These are phyloP conservation scores for Anodontia alba DNA, from an alignment of 2,888 invertebrate genomes.

Conservation along the genomic window DNA sequence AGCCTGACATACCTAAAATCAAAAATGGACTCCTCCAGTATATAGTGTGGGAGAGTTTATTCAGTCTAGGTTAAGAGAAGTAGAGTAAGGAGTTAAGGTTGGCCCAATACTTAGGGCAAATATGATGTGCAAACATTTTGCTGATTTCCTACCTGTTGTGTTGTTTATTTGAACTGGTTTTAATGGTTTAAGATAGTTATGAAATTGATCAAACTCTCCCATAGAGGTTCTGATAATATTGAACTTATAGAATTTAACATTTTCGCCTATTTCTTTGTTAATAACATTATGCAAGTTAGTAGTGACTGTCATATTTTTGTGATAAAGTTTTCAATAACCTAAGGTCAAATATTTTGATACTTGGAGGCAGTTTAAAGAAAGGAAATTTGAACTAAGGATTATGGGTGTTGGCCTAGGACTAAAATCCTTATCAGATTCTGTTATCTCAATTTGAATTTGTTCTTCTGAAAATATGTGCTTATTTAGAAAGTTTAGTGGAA, in stretches of 20 bases:
- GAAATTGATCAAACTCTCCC: background rate
- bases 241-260: too few species aligned
- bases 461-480: too few species aligned
- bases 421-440: too few species aligned
- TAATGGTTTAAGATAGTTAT: background rate
- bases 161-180: background rate
- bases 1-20: too few species aligned
- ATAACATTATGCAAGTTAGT: background rate
- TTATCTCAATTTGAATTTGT: too few species aligned
- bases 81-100: too few species aligned
- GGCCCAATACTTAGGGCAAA: too few species aligned
- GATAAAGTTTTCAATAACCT: background rate
- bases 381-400: background rate
- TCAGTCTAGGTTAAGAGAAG: too few species aligned
- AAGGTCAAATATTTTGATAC: background rate
- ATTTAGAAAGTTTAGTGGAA: too few species aligned
- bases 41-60: too few species aligned
- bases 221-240: background rate
- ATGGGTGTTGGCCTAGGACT: background rate
- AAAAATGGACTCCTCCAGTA: too few species aligned
- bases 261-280: background rate
- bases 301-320: background rate
- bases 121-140: background rate
- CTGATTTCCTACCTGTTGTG: background rate
- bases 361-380: background rate